Conservation (phyloP, 2,888 invertebrate genomes). For the Calliscelio sp. region DNA sequence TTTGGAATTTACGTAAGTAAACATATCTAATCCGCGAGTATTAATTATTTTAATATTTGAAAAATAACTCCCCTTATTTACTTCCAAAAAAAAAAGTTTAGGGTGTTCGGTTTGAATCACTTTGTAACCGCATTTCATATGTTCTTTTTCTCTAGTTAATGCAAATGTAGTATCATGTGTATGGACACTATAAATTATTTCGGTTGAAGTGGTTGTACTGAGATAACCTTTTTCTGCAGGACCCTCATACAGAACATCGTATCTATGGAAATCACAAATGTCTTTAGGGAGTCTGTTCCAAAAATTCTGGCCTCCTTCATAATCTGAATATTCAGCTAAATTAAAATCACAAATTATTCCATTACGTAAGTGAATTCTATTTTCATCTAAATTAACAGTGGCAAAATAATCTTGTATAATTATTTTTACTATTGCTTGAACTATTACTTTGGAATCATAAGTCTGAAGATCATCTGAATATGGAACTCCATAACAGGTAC, state of each 20-base stretch:
- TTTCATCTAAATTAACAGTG: neutral
- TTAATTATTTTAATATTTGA: neutral
- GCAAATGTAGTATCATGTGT: neutral
- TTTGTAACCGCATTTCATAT: neutral
- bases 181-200: conserved; percentile 6
- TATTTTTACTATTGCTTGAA: neutral
- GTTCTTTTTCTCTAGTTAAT: neutral
- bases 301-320: conserved; percentile 5
- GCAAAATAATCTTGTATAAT: neutral
- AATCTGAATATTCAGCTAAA: conserved; percentile 7
- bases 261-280: neutral
- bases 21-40: neutral
- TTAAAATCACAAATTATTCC: conserved; percentile 3
- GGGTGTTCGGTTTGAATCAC: neutral
- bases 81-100: neutral
- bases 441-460: neutral
- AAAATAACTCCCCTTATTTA: neutral
- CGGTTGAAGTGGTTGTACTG: neutral
- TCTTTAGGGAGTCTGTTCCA: neutral
- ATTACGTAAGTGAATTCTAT: neutral
- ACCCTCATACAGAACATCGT: no score
- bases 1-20: neutral
- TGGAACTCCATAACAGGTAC: neutral
- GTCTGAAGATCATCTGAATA: neutral
- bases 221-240: neutral